phyloP scores from a whole-genome alignment of 2,797 vertebrate genomes.

The Tinamus major region DNA sequence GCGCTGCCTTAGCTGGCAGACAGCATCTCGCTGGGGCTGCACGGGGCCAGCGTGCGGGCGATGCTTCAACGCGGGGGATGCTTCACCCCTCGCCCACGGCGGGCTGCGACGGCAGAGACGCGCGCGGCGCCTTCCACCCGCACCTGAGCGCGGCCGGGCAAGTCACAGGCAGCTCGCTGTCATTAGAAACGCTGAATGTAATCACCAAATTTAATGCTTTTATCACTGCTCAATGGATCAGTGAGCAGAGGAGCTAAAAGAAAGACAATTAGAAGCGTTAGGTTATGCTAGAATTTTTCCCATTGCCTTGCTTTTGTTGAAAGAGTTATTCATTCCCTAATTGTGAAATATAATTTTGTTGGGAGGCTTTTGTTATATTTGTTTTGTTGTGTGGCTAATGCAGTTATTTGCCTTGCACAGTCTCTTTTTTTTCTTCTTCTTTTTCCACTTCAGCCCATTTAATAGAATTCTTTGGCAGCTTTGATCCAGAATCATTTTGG shows the following conservation, averaged over 20 bases:
- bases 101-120: not conserved
- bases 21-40: not conserved
- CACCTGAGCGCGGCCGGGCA: constrained; percentile 65
- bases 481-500: constrained; percentile 54
- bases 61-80: not conserved
- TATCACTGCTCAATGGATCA: constrained; percentile 77
- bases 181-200: constrained; percentile 75
- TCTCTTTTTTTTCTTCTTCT: not conserved
- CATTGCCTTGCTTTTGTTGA: constrained; percentile 67
- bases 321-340: constrained; percentile 74
- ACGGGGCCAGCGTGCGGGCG: not conserved
- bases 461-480: constrained; percentile 60
- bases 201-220: constrained; percentile 79
- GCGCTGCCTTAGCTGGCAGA: not conserved
- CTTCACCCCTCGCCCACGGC: not conserved
- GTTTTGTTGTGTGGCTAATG: constrained; percentile 61
- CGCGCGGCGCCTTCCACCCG: constrained; percentile 29
- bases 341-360: constrained; percentile 77
- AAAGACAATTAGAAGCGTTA: constrained; percentile 72
- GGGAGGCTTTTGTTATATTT: constrained; percentile 61
- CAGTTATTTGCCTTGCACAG: constrained; percentile 26
- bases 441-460: not conserved
- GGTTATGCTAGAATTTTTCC: constrained; percentile 51
- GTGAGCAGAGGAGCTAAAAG: constrained; percentile 70
- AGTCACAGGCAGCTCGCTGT: constrained; percentile 61